Conservation (phyloP, 2,888 invertebrate genomes). For the Stenolophus ochropezus region DNA sequence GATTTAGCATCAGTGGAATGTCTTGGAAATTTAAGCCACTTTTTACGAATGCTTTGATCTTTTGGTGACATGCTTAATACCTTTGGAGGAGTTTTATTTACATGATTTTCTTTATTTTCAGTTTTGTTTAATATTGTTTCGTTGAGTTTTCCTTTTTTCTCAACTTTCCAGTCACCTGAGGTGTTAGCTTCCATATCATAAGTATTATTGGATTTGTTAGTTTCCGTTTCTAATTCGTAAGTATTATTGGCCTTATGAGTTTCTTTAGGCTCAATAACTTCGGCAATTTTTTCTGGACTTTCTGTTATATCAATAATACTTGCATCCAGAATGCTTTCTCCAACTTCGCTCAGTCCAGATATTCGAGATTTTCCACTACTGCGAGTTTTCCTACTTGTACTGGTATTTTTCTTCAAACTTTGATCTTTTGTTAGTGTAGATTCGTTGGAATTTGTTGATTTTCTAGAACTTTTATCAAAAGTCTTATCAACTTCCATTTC, state of each 20-base stretch:
- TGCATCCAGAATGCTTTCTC: constrained; percentile 16
- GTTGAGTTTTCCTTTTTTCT: background rate
- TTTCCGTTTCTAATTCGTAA: background rate
- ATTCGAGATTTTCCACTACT: background rate
- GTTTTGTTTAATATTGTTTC: background rate
- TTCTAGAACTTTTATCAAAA: background rate
- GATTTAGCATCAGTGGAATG: constrained; percentile 27
- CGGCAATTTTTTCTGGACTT: constrained; percentile 3
- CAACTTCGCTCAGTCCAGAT: constrained; percentile 17
- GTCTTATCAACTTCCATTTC: background rate
- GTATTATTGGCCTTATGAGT: too few relatives aligned
- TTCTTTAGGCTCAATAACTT: too few relatives aligned
- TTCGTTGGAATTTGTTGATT: background rate
- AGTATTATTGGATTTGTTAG: background rate
- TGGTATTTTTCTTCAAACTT: constrained; percentile 1
- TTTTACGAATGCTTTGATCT: constrained; percentile 35
- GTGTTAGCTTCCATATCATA: background rate
- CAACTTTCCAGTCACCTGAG: constrained; percentile 14
- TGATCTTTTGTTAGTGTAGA: background rate
- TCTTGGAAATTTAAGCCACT: constrained; percentile 46
- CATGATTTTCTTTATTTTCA: constrained; percentile 14
- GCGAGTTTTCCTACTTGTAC: too few relatives aligned
- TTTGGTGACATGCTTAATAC: background rate
- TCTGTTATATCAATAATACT: constrained; percentile 33
- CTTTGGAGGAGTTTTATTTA: background rate